Evolutionary conservation across 2,888 invertebrate genomes (phyloP), one percentile per base, ranked within the genome.

Genomic region (Athalia circularis): DNA sequence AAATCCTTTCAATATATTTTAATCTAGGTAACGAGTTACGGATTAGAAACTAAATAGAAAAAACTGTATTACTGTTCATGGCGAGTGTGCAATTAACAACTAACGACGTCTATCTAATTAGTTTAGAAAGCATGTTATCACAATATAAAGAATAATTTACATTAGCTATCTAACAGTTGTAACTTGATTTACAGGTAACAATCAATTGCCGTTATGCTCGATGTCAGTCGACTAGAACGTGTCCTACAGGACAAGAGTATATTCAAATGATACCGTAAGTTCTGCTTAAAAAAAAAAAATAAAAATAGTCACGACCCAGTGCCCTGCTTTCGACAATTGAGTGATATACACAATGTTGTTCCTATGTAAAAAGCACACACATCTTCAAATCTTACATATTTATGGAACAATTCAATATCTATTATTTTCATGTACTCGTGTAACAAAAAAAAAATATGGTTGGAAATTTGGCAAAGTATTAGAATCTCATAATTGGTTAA

Each of bases 131-230:
- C 13, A 45, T 13, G 9, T 45, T 45, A 13, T 72, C n/a, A 9
- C 54, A 47, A 47, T 50, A 11, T 43, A 7, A 5, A 72, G 7
- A 47, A 72, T 54, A 72, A 59, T 72, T 72, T 13, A 59, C 72
- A 72, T 9, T 5, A 47, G 7, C 59, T 8, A 11, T 47, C 59
- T 72, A 59, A 72, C 15, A 6, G 13, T n/a, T 45, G 45, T 47
- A 57, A 72, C 47, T 72, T 47, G 7, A 45, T 72, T 72, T 72
- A 13, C 45, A 47, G 13, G 57, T 57, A 59, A 59, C 59, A 52
- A 52, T 29, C 11, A 54, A 9, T 29, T 47, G 13, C 15, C 59
- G 72, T 13, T 72, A 45, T 59, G 13, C 57, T 3, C n/a, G n/a
- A n/a, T n/a, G n/a, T n/a, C n/a, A 72, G 5, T 59, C 52, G 13